A percentile compares a stretch with the other conserved stretches of the same genome.
Conservation (phyloP, 2,113 vertebrate genomes). For the Nettapus auritus region DNA sequence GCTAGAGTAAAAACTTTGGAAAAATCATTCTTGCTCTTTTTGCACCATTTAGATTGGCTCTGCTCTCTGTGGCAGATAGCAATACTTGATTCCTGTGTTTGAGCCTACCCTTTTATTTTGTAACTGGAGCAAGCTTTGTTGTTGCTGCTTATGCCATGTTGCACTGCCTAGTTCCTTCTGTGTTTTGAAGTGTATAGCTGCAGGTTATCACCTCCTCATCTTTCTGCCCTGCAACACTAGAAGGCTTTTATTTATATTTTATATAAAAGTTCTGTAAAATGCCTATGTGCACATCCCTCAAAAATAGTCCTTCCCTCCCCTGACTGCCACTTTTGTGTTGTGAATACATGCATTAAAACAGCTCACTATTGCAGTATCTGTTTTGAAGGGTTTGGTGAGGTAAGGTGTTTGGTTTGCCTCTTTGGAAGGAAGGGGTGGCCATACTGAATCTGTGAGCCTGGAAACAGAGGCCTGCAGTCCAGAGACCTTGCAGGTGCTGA, state of each 20-base stretch:
- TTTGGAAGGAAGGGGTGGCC: neutral
- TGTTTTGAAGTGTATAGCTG: neutral
- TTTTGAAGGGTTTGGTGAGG: neutral
- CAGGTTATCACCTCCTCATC: neutral
- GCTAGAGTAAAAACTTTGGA: neutral
- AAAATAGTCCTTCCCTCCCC: neutral
- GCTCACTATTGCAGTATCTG: neutral
- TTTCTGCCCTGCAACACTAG: accelerated
- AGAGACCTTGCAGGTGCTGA: neutral
- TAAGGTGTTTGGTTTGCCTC: neutral
- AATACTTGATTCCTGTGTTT: neutral
- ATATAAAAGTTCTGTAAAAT: neutral
- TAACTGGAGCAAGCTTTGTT: neutral
- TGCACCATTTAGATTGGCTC: neutral
- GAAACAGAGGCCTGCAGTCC: accelerated
- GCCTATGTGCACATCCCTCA: accelerated
- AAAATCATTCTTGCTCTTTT: neutral
- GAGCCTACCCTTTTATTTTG: neutral
- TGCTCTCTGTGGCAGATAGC: neutral
- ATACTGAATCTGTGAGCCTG: neutral
- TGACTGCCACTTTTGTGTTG: accelerated
- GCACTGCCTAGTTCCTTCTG: neutral
- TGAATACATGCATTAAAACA: neutral
- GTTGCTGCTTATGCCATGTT: neutral
- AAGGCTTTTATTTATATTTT: neutral